Base-by-base conservation (phyloP, 2,797 vertebrate genomes). In the Cynopterus sphinx region DNA sequence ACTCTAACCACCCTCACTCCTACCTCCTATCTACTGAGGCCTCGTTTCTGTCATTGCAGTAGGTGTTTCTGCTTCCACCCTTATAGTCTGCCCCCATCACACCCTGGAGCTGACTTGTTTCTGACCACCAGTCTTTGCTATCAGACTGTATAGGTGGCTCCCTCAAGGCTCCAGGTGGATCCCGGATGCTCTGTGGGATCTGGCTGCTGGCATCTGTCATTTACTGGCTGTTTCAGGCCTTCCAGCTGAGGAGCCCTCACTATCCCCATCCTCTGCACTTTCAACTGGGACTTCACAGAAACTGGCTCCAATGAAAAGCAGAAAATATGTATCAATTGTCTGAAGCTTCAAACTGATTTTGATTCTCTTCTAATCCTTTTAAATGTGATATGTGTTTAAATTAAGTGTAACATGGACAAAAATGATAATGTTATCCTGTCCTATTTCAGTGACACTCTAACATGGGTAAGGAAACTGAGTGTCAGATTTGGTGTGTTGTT, bases 391-490 rank as follows among this genome's bases (percentile, higher is more conserved):
- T 26, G 83, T 83, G 67, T 94, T 95, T 68, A 94, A 97, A 94
- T 97, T 73, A 90, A 96, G 71, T 92, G 87, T 24, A 90, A 43
- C 92, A 87, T 84, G 94, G 61, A 90, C 39, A 90, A 95, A 85
- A 95, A 94, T 83, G 84, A 65, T 74, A 41, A 75, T 68, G 84
- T 96, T 94, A 91, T 90, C 67, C 49, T 87, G 51, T 46, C 67
- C 39, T 67, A 8, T 94, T 89, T 79, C 63, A 82, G 49, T 93
- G 91, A 63, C 95, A 86, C 36, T 70, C 67, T 89, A 90, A 92
- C 85, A 82, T 83, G 71, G 28, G 86, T 88, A 92, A 96, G 91
- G 87, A 95, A 97, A 97, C 94, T 83, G 77, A 61, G 96, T 97
- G 97, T 97, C 96, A 87, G 96, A 65, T 93, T 90, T 94, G 82